phyloP scores from a whole-genome alignment of 2,888 invertebrate species.

The Eilema depressum region DNA sequence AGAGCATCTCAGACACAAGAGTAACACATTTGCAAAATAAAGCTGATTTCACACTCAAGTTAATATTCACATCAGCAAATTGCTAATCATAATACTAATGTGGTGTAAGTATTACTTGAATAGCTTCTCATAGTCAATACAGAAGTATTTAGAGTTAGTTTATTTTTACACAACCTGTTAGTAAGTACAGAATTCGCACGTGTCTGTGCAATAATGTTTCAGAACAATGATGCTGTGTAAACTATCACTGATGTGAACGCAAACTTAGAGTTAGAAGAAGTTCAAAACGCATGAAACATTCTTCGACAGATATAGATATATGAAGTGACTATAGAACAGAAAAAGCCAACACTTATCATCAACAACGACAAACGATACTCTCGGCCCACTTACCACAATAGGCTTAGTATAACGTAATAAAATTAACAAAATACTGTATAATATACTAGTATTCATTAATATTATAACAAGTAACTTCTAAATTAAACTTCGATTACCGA shows the following conservation, averaged over 20 bases:
- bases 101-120: background rate
- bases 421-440: slow-evolving; percentile 75
- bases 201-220: slow-evolving; percentile 1
- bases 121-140: background rate
- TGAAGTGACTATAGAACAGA: slow-evolving; percentile 75
- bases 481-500: slow-evolving; percentile 82
- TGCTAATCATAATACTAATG: slow-evolving; percentile 13
- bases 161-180: background rate
- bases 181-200: slow-evolving; percentile 1
- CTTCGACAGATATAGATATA: slow-evolving; percentile 63
- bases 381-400: slow-evolving; percentile 80
- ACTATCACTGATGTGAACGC: slow-evolving; percentile 57
- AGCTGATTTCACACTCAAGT: slow-evolving; percentile 59
- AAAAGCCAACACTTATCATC: slow-evolving; percentile 78
- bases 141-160: background rate
- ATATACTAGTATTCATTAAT: slow-evolving; percentile 69
- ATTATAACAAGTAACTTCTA: slow-evolving; percentile 80
- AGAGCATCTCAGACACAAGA: slow-evolving; percentile 70
- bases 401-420: slow-evolving; percentile 71
- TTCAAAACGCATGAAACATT: slow-evolving; percentile 63
- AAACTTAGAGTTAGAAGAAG: slow-evolving; percentile 60
- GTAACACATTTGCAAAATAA: slow-evolving; percentile 70
- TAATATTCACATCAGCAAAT: slow-evolving; percentile 54
- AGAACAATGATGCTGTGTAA: slow-evolving; percentile 9
- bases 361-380: slow-evolving; percentile 70